A percentile compares a stretch with the other conserved stretches of the same genome.
These are phyloP conservation scores for Pseudachorutes palmiensis DNA, from an alignment of 1,140 invertebrate species.

Conservation along the genomic window DNA sequence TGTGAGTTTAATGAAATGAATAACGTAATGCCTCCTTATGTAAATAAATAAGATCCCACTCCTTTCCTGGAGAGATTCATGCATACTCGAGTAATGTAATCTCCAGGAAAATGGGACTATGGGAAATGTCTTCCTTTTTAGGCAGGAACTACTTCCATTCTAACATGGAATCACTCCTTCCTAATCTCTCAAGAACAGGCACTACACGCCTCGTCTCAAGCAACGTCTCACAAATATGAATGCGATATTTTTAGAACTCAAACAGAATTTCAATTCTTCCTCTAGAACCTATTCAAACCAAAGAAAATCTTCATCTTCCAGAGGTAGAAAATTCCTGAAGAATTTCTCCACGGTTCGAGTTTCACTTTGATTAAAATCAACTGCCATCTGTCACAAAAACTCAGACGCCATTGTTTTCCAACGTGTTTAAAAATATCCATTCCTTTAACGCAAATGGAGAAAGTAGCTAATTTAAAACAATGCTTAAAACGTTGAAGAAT, in stretches of 20 bases:
- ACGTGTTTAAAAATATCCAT: no score
- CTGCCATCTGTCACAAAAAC: no score
- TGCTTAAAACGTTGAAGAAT: no score
- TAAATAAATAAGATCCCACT: slow-evolving; percentile 5
- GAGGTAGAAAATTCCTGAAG: background rate
- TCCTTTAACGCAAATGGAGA: no score
- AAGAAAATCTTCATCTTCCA: background rate
- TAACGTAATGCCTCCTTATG: slow-evolving; percentile 10
- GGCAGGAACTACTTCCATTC: background rate
- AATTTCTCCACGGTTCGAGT: no score
- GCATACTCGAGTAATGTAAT: slow-evolving; percentile 1
- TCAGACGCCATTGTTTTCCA: no score
- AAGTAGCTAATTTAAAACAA: no score
- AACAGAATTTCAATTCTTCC: background rate
- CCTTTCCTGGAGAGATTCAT: background rate
- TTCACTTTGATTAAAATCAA: no score
- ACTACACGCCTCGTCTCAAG: background rate
- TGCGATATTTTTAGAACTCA: slow-evolving; percentile 9
- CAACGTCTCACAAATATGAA: background rate
- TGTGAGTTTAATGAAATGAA: slow-evolving; percentile 13
- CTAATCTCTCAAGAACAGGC: slow-evolving; percentile 9
- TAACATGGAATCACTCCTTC: background rate
- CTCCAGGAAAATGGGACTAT: slow-evolving; percentile 1
- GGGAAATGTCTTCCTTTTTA: background rate
- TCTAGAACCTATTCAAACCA: background rate